A percentile compares a stretch with the other conserved stretches of the same genome.
Evolutionary conservation across 2,797 vertebrate genomes (phyloP).

Genomic region (Yasuhikotakia modesta): DNA sequence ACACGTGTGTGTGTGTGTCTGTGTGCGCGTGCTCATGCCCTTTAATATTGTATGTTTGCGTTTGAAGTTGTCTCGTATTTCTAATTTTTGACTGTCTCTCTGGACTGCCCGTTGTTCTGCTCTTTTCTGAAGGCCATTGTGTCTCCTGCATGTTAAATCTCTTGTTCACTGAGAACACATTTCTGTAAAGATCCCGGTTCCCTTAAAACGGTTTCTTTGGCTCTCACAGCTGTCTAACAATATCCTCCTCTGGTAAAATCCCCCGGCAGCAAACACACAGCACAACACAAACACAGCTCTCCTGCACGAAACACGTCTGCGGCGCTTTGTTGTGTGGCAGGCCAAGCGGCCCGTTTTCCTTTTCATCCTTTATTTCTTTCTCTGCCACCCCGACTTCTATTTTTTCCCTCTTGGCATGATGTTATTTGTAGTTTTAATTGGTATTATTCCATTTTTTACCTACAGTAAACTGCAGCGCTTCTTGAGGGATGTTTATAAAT

Average conservation of each 20-base stretch:
- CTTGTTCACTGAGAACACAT: not conserved
- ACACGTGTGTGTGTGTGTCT: not conserved
- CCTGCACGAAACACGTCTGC: not conserved
- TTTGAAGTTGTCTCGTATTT: not conserved
- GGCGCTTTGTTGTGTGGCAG: conserved; percentile 16
- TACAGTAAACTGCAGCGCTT: conserved; percentile 16
- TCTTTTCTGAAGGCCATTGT: not conserved
- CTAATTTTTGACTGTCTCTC: not conserved
- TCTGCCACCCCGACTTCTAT: not conserved
- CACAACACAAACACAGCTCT: not conserved
- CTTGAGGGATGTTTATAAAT: conserved; percentile 41
- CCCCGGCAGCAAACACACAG: conserved; percentile 1
- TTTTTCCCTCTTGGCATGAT: not conserved
- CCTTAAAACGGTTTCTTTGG: not conserved
- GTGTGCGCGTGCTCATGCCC: no score
- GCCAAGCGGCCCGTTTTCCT: not conserved
- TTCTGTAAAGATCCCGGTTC: not conserved
- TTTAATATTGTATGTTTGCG: not conserved
- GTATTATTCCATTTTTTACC: conserved; percentile 10
- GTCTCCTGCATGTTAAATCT: conserved; percentile 9
- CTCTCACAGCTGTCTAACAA: conserved; percentile 1
- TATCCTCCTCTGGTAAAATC: conserved; percentile 25
- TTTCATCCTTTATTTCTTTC: conserved; percentile 1
- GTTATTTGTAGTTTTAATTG: not conserved
- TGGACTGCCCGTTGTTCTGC: not conserved